phyloP scores from a whole-genome alignment of 2,797 vertebrate species.

The Hafferia zeledoni region DNA sequence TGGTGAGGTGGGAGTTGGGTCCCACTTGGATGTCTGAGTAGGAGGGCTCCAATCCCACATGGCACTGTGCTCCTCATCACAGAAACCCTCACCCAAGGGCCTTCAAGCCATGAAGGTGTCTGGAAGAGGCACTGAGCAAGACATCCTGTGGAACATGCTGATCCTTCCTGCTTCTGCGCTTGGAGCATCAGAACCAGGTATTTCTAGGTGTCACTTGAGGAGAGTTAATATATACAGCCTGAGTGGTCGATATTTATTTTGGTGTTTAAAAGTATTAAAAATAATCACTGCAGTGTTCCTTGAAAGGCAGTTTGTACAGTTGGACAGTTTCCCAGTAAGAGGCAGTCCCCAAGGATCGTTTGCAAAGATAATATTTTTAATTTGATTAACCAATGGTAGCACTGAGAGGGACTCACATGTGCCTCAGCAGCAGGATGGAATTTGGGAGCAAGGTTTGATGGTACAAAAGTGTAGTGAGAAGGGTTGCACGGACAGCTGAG shows the following conservation, averaged over 20 bases:
- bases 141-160: background rate
- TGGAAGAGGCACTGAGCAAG: background rate
- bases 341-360: background rate
- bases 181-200: background rate
- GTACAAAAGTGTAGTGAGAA: background rate
- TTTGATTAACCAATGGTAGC: background rate
- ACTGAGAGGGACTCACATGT: background rate
- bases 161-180: background rate
- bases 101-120: rapidly evolving
- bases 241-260: background rate
- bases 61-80: background rate
- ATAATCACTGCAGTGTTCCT: background rate
- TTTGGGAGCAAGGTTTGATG: background rate
- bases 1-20: background rate
- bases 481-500: background rate
- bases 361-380: slow-evolving; percentile 32
- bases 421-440: background rate
- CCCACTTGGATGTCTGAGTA: background rate
- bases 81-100: background rate
- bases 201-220: background rate
- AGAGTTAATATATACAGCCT: background rate
- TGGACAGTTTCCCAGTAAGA: background rate
- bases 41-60: background rate
- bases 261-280: background rate
- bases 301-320: background rate